phyloP scores from a whole-genome alignment of 1,140 invertebrate genomes.

The Diachasma alloeum region DNA sequence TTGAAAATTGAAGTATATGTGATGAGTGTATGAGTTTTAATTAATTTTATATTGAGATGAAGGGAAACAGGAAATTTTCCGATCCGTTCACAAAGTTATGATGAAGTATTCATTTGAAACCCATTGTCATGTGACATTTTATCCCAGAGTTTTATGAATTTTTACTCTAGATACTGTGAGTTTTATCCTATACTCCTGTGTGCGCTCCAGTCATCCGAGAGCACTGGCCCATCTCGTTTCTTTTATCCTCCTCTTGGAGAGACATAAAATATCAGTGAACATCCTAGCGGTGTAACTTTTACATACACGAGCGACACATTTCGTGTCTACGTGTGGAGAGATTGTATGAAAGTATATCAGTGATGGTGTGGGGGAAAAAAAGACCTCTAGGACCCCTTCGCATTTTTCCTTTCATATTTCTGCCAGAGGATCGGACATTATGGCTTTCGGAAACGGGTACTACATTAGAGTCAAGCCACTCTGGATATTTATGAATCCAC shows the following conservation, averaged over 20 bases:
- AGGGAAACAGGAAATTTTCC: neutral
- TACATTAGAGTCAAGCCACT: slow-evolving; percentile 30
- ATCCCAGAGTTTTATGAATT: neutral
- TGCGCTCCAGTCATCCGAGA: neutral
- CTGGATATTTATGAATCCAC: slow-evolving; percentile 28
- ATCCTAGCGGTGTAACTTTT: slow-evolving; percentile 9
- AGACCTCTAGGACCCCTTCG: neutral
- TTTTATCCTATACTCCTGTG: neutral
- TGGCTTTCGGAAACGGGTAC: slow-evolving; percentile 30
- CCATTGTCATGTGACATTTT: neutral
- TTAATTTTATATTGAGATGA: neutral
- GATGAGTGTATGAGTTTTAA: too few relatives aligned
- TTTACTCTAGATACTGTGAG: too few relatives aligned
- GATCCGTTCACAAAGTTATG: neutral
- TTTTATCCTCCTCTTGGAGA: slow-evolving; percentile 11
- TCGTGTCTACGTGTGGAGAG: neutral
- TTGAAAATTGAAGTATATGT: too few relatives aligned
- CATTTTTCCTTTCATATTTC: slow-evolving; percentile 34
- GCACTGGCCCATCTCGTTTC: neutral
- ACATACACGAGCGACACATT: slow-evolving; percentile 10
- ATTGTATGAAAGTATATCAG: neutral
- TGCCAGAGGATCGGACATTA: slow-evolving; percentile 23
- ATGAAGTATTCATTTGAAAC: neutral
- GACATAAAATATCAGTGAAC: slow-evolving; percentile 28
- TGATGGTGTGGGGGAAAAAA: neutral